Conservation (phyloP, 1,140 invertebrate genomes). For the Fopius arisanus region DNA sequence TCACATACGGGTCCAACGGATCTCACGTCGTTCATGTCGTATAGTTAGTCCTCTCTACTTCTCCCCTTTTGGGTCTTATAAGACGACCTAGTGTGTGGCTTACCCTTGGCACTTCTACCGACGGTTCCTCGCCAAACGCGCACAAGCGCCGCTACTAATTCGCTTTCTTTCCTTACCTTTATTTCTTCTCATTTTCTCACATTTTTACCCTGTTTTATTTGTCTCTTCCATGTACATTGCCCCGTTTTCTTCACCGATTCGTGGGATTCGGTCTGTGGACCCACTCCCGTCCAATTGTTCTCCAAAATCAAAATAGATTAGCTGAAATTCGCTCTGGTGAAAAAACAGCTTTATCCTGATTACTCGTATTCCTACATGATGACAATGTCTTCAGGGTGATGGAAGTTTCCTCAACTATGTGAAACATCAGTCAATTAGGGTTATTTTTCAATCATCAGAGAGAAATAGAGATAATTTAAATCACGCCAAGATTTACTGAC, state of each 20-base stretch:
- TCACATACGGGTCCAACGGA: constrained; percentile 59
- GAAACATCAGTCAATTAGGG: background rate
- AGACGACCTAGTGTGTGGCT: constrained; percentile 11
- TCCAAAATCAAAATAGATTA: constrained; percentile 30
- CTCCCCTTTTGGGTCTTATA: constrained; percentile 41
- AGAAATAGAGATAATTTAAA: no score
- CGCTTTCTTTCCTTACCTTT: constrained; percentile 9
- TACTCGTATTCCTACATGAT: constrained; percentile 19
- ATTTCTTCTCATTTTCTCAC: background rate
- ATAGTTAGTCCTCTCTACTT: constrained; percentile 29
- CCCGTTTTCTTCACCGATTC: constrained; percentile 11
- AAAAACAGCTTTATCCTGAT: constrained; percentile 22
- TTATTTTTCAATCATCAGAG: no score
- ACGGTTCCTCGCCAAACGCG: background rate
- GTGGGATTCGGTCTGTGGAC: constrained; percentile 11
- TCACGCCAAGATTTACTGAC: no score
- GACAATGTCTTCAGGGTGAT: background rate
- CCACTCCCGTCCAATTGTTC: constrained; percentile 12
- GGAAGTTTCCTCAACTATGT: background rate
- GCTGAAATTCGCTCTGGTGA: constrained; percentile 21
- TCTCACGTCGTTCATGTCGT: constrained; percentile 46
- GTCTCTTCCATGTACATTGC: background rate
- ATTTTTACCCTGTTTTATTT: background rate
- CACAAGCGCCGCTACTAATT: constrained; percentile 20
- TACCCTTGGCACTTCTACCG: constrained; percentile 24